These are phyloP conservation scores for Nothocercus nigrocapillus DNA, from an alignment of 2,113 vertebrate species.

Conservation along the genomic window DNA sequence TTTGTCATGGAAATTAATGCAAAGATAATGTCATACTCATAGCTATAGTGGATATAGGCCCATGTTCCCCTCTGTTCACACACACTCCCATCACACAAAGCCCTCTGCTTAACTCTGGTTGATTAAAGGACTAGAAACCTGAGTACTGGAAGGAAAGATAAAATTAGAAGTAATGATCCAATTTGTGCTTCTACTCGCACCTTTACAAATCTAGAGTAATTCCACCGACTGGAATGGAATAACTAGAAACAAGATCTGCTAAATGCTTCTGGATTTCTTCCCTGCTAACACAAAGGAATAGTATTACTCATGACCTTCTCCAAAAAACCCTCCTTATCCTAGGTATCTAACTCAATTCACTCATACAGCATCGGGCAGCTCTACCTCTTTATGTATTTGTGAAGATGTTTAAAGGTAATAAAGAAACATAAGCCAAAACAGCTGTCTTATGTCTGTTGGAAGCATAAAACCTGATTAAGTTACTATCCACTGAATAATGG, in stretches of 20 bases:
- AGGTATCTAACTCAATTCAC: background rate
- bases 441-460: background rate
- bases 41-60: background rate
- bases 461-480: background rate
- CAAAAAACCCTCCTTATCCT: background rate
- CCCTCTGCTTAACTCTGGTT: background rate
- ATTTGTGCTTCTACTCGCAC: background rate
- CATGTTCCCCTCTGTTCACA: background rate
- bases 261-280: conserved; percentile 15
- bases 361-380: background rate
- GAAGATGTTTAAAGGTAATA: background rate
- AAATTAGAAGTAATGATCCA: conserved; percentile 24
- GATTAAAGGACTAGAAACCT: background rate
- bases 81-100: background rate
- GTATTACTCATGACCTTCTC: conserved; percentile 8
- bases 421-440: background rate
- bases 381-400: background rate
- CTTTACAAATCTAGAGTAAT: conserved; percentile 33
- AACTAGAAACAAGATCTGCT: conserved; percentile 34
- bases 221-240: conserved; percentile 35
- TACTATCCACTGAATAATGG: background rate
- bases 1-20: background rate
- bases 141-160: background rate
- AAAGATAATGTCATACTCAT: background rate
- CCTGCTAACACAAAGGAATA: background rate